Conservation (phyloP, 2,113 vertebrate species). For the Atlantisia rogersi region DNA sequence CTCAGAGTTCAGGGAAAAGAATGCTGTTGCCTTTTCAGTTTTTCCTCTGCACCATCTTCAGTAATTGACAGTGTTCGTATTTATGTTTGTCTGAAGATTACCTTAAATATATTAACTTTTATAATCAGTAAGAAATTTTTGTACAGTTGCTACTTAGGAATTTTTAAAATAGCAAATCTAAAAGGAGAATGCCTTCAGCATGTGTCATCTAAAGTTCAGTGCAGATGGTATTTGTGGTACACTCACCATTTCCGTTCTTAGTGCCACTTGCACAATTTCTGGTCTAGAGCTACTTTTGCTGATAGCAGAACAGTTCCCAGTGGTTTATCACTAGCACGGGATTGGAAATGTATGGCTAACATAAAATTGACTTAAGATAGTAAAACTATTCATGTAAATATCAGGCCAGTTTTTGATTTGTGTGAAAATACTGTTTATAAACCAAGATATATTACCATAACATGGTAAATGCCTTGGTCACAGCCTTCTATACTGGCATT, state of each 20-base stretch:
- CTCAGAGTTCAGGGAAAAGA: background rate
- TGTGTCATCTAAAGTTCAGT: background rate
- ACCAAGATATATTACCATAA: background rate
- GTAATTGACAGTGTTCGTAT: background rate
- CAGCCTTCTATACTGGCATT: background rate
- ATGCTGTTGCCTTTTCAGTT: background rate
- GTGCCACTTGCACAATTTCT: background rate
- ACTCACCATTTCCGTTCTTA: background rate
- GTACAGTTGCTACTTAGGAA: background rate
- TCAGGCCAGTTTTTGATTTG: background rate
- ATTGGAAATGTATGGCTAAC: background rate
- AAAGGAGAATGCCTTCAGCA: background rate
- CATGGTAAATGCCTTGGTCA: background rate
- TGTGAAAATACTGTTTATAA: background rate
- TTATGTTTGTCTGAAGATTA: background rate
- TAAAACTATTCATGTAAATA: background rate
- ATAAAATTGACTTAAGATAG: background rate
- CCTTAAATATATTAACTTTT: background rate
- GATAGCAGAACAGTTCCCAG: background rate
- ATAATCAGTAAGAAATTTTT: background rate
- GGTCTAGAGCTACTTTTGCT: background rate
- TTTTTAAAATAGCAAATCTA: background rate
- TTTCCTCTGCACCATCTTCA: background rate
- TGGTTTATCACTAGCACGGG: background rate
- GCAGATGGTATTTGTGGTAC: background rate